Evolutionary conservation across 2,797 vertebrate species (phyloP), one percentile per base, ranked within the genome.

Genomic region (Peromyscus nudipes): DNA sequence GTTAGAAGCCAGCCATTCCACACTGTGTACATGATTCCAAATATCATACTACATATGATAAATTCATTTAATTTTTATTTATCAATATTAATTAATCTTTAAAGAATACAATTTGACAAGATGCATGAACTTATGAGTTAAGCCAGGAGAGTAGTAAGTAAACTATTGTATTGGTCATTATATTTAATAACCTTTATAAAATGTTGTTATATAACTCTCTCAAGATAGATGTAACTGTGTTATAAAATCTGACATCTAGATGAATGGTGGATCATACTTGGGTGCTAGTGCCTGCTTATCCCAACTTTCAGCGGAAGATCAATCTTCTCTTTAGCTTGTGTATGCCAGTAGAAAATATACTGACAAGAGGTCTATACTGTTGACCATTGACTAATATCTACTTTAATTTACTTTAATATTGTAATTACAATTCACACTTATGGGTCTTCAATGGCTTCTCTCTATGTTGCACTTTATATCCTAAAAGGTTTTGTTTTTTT

Each of bases 171-270:
- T 25, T 55, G 3, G 57, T 40, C 60, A 76, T 69, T 91, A 65
- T 83, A 92, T 95, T 69, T 97, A 94, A 97, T 81, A 85, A 85
- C 6, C 37, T n/a, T 92, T 95, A 75, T 82, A 89, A 76, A 79
- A 17, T 76, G 1, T 76, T 69, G 21, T 62, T 97, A 76, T 90
- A 62, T 37, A 95, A 60, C 60, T 95, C 55, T 62, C 64, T 86
- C n/a, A 76, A 89, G 46, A 83, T 34, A 91, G 43, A 57, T 83
- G 9, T 57, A 94, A 89, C 67, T 82, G 13, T 6, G 52, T 79
- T 93, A 11, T 89, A 60, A 85, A 95, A 89, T 73, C 43, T 62
- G 12, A 4, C 57, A 93, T 67, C 34, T 93, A 89, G 89, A 89
- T 69, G 21, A 93, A 86, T 1, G 49, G 7, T 12, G 3, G 27